Evolutionary conservation across 1,140 invertebrate genomes (phyloP).

Genomic region (Lutraria rhynchaena): DNA sequence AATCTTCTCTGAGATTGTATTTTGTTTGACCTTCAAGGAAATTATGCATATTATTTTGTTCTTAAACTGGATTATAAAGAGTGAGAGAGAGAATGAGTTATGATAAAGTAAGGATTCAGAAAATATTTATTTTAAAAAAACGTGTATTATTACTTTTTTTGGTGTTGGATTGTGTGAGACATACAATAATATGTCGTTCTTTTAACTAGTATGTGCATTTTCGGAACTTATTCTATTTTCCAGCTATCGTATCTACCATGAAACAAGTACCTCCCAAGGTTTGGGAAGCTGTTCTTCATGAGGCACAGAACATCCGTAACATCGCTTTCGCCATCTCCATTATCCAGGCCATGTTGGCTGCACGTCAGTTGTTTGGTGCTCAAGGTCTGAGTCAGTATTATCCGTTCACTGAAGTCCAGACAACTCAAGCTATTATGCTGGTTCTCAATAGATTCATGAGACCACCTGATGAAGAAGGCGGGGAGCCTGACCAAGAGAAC

Average conservation of each 20-base stretch:
- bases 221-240: constrained; percentile 23
- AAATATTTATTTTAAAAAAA: not conserved
- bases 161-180: not conserved
- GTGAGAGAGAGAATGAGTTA: too few relatives aligned
- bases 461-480: constrained; percentile 55
- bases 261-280: constrained; percentile 65
- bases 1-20: too few relatives aligned
- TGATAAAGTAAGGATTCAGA: too few relatives aligned
- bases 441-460: constrained; percentile 65
- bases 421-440: constrained; percentile 71
- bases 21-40: too few relatives aligned
- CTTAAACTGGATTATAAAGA: too few relatives aligned
- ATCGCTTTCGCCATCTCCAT: constrained; percentile 73
- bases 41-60: too few relatives aligned
- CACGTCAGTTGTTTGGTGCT: constrained; percentile 77
- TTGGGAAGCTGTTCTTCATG: constrained; percentile 65
- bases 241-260: constrained; percentile 77
- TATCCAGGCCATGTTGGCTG: constrained; percentile 73
- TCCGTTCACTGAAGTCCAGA: constrained; percentile 73
- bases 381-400: constrained; percentile 78
- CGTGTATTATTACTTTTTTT: not conserved
- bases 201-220: not conserved
- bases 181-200: not conserved
- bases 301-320: constrained; percentile 62
- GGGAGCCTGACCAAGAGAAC: constrained; percentile 70